A percentile compares a stretch with the other conserved stretches of the same genome.
phyloP scores from a whole-genome alignment of 2,888 invertebrate genomes.

The Sarcophaga carnaria region DNA sequence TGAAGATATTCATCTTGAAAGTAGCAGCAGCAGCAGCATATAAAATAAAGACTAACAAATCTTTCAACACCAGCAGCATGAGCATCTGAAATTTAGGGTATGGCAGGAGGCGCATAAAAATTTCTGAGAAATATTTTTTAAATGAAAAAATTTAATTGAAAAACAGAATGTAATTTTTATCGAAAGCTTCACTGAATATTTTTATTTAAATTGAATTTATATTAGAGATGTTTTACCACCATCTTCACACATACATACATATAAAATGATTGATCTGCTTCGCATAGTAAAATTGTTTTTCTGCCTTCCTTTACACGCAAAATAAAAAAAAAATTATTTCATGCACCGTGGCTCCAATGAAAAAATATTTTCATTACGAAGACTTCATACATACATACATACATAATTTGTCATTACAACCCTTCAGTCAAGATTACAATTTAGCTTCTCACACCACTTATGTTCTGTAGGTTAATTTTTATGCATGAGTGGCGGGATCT shows the following conservation, averaged over 20 bases:
- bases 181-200: background rate
- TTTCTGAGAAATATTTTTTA: background rate
- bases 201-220: background rate
- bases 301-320: too few relatives aligned
- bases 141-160: background rate
- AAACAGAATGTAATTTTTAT: too few relatives aligned
- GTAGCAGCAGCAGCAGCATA: background rate
- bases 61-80: constrained; percentile 42
- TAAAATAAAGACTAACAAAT: constrained; percentile 39
- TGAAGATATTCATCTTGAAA: constrained; percentile 60
- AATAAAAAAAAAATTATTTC: too few relatives aligned
- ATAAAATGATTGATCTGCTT: background rate
- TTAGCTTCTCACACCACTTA: too few relatives aligned
- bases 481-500: too few relatives aligned
- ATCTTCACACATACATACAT: background rate
- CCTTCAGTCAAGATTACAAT: too few relatives aligned
- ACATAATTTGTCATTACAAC: too few relatives aligned
- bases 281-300: too few relatives aligned
- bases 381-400: too few relatives aligned
- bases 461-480: too few relatives aligned
- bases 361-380: too few relatives aligned
- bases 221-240: background rate
- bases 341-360: too few relatives aligned
- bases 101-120: background rate
- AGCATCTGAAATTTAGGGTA: background rate